Evolutionary conservation across 1,140 invertebrate genomes (phyloP).

Genomic region (Listronotus oregonensis): DNA sequence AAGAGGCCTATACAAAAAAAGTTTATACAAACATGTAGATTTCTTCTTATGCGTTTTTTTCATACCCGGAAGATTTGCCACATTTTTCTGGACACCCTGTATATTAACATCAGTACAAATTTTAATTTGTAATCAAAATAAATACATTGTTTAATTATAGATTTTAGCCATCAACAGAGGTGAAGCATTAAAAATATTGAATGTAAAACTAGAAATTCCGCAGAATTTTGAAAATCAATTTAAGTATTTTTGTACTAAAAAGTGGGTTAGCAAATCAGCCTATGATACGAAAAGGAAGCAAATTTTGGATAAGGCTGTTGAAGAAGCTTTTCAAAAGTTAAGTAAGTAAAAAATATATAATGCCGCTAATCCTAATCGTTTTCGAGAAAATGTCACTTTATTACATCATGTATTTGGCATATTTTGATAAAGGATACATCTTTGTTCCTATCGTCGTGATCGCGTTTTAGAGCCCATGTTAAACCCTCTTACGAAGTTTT

Average conservation of each 20-base stretch:
- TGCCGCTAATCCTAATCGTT: not conserved
- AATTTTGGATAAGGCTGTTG: constrained; percentile 61
- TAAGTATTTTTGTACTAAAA: constrained; percentile 60
- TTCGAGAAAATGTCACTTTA: not conserved
- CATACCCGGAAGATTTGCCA: no score
- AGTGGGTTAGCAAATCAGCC: constrained; percentile 56
- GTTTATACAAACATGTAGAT: no score
- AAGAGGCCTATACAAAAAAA: no score
- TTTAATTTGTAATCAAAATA: no score
- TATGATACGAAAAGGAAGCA: constrained; percentile 50
- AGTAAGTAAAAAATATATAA: constrained; percentile 47
- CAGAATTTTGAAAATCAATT: constrained; percentile 68
- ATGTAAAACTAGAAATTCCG: constrained; percentile 74
- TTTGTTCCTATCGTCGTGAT: no score
- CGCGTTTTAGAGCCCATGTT: no score
- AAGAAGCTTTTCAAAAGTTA: constrained; percentile 64
- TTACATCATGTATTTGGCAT: not conserved
- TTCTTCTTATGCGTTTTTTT: no score
- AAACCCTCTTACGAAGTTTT: no score
- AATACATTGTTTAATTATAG: constrained; percentile 46
- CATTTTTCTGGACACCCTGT: no score
- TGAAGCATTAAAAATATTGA: constrained; percentile 77
- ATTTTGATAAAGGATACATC: no score
- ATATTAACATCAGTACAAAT: no score
- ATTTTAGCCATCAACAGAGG: constrained; percentile 85